Evolutionary conservation across 2,888 invertebrate species (phyloP), one percentile per base, ranked within the genome.

Genomic region (Dascillus cervinus): DNA sequence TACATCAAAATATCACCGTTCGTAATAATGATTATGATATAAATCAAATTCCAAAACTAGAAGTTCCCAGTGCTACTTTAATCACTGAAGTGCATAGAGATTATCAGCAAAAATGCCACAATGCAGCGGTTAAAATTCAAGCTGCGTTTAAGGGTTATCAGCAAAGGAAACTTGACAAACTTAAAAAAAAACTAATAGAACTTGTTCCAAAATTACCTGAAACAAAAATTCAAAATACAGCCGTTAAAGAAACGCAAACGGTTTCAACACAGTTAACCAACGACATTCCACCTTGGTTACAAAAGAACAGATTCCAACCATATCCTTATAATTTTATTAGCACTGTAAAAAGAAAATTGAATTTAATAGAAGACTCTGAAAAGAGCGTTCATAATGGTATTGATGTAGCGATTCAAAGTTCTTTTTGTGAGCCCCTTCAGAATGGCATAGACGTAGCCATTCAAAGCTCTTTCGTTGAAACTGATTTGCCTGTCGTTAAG

Each of bases 241-340:
- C 22, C 22, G n/a, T n/a, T n/a, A 28, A 34, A 25, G 37, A 37
- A 29, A 37, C 29, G 10, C 45, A 50, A 35, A 48, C 47, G n/a
- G n/a, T n/a, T n/a, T n/a, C n/a, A n/a, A n/a, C n/a, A n/a, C n/a
- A n/a, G n/a, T n/a, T n/a, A n/a, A n/a, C n/a, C n/a, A n/a, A n/a
- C n/a, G 28, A 41, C 24, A 28, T 30, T 9, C 60, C 64, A 1
- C 50, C 48, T 30, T 67, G 64, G 65, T 43, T 69, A n/a, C 56
- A 59, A 38, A 57, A 60, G 3, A 54, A 58, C 2, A 39, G 64
- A 6, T 55, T 66, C 3, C 58, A 67, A 43, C 64, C 70, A 3
- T 69, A 71, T 62, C 75, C 76, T 9, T 74, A 73, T 43, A 75
- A 75, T 47, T 75, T 77, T 47, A 72, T 76, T 22, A 71, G 66